These are phyloP conservation scores for Ochotona princeps DNA, from an alignment of 2,113 vertebrate species.

Conservation along the genomic window DNA sequence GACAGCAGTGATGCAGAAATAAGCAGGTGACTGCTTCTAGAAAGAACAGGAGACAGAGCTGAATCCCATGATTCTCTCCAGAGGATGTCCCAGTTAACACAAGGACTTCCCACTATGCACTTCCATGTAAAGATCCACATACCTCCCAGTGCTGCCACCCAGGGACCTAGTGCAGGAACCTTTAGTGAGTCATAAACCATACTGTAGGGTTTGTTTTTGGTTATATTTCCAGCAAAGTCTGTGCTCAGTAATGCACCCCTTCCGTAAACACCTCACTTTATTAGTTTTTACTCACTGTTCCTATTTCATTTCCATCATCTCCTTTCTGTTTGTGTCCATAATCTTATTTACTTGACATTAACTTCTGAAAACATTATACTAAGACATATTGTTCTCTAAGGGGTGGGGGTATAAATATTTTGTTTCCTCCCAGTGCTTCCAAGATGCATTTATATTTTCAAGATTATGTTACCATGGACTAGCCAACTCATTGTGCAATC, in stretches of 20 bases:
- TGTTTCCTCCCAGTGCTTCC: not conserved
- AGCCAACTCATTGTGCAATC: conserved; percentile 49
- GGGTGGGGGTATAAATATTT: not conserved
- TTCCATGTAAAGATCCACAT: too few relatives aligned
- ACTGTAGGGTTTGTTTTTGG: not conserved
- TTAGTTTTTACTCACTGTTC: not conserved
- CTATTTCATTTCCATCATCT: not conserved
- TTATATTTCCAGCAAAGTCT: not conserved
- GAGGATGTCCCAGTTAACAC: too few relatives aligned
- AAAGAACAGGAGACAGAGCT: too few relatives aligned
- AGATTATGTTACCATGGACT: not conserved
- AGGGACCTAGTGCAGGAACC: too few relatives aligned
- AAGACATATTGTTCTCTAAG: not conserved
- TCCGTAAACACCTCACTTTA: not conserved
- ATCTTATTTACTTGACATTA: conserved; percentile 3
- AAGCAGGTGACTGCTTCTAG: too few relatives aligned
- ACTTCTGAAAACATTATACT: conserved; percentile 25
- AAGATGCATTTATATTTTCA: not conserved
- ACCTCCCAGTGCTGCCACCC: too few relatives aligned
- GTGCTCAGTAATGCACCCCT: not conserved
- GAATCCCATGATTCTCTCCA: too few relatives aligned
- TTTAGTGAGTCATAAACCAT: too few relatives aligned
- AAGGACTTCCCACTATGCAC: too few relatives aligned
- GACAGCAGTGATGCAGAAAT: too few relatives aligned
- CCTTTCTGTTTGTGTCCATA: not conserved